Evolutionary conservation across 2,888 invertebrate genomes (phyloP).

Genomic region (Cetonia aurata): DNA sequence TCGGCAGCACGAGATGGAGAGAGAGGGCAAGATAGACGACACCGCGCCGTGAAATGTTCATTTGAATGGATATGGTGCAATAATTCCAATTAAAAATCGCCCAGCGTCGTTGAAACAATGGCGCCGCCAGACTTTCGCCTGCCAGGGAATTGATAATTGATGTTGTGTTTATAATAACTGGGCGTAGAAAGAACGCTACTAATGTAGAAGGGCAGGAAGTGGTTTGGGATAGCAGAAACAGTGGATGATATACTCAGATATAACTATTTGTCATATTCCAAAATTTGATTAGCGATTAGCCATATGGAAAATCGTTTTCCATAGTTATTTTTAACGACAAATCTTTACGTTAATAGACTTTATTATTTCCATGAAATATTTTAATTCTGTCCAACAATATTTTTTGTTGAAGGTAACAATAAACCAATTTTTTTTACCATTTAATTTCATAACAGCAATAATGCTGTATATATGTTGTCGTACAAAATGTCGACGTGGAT

Average conservation of each 20-base stretch:
- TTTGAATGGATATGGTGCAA: constrained; percentile 67
- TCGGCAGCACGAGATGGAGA: constrained; percentile 23
- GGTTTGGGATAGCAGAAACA: constrained; percentile 16
- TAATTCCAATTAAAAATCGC: constrained; percentile 68
- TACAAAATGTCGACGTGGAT: no score
- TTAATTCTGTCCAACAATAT: no score
- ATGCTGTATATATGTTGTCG: no score
- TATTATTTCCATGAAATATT: no score
- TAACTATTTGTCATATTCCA: no score
- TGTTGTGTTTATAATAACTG: constrained; percentile 68
- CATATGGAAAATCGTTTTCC: no score
- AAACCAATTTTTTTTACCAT: no score
- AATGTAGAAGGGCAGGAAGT: background rate
- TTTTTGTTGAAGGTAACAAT: no score
- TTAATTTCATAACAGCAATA: no score
- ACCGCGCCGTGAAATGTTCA: constrained; percentile 41
- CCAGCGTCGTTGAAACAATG: constrained; percentile 64
- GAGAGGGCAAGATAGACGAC: constrained; percentile 14
- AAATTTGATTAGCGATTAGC: no score
- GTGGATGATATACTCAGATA: background rate
- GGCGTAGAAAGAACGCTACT: constrained; percentile 19
- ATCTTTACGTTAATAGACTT: no score
- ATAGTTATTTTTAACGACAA: no score
- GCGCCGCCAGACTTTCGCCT: constrained; percentile 60
- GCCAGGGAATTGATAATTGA: constrained; percentile 67